Base-by-base conservation (phyloP, 1,140 invertebrate species). In the Drepana arcuata region DNA sequence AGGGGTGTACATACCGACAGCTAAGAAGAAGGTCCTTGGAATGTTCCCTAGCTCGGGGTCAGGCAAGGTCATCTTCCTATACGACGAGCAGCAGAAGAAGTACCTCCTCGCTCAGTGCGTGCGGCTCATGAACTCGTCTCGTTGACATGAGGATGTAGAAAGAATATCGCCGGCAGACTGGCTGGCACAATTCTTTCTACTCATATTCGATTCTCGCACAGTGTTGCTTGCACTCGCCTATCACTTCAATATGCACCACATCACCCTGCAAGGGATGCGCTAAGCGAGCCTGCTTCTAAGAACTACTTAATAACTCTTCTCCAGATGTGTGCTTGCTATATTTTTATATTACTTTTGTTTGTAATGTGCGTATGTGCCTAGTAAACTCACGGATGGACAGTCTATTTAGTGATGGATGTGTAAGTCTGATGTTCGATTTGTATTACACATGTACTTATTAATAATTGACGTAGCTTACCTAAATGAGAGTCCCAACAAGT, bases 61-160 rank as follows among this genome's bases (percentile, higher is more conserved):
- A 0, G 78, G 78, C 6, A 82, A 82, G 30, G 55, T 82, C 4
- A 78, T 84, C 31, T 65, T 84, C 35, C 37, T 84, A 0, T 79
- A 71, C 50, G 75, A 83, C 46, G 74, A 81, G 14, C 60, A 68
- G 14, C 72, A 78, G 41, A 79, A 73, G 60, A 65, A 60, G 25
- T 74, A 65, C 21, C 48, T 84, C 2, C 48, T 75, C 9, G 61
- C 68, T 2, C 68, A 73, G 48, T 84, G 81, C 55, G 60, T 68
- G 43, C 50, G 74, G 0, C 61, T 83, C 6, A 84, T 80, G 64
- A 32, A 42, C 9, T 33, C 63, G 18, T 27, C 49, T 0, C 74
- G 70, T 78, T 84, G 81, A 84, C 83, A 71, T 61, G 66, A 72
- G 61, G 48, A 13, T 7, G 72, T 79, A 75, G 78, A 69, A 72